Conservation (phyloP, 1,140 invertebrate species). For the Hycleus cichorii region DNA sequence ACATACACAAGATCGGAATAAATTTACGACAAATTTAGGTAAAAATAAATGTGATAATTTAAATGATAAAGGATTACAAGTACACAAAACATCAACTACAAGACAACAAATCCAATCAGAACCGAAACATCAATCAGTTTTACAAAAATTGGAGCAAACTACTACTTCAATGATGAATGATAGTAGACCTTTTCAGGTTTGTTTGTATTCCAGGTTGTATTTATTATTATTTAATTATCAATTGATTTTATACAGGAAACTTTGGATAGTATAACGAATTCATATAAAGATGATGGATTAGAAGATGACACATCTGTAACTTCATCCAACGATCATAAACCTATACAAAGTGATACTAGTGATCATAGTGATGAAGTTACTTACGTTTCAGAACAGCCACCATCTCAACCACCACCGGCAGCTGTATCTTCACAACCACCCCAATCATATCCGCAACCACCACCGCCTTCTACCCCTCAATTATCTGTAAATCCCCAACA, state of each 20-base stretch:
- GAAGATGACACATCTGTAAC: constrained; percentile 4
- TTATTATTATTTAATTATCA: background rate
- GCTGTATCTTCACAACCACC: constrained; percentile 2
- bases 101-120: background rate
- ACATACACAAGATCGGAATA: background rate
- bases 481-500: constrained; percentile 1
- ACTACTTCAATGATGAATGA: constrained; percentile 28
- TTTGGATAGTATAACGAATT: constrained; percentile 36
- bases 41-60: constrained; percentile 13
- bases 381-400: constrained; percentile 30
- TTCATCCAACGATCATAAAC: constrained; percentile 6
- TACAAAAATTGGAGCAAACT: constrained; percentile 34
- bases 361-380: constrained; percentile 33
- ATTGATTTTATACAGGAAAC: constrained; percentile 27
- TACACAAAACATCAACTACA: too few species aligned
- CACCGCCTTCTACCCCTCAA: background rate
- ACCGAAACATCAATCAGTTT: constrained; percentile 16
- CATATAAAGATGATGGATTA: constrained; percentile 25
- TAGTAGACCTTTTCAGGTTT: constrained; percentile 35
- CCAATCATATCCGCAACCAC: background rate
- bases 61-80: too few species aligned
- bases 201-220: background rate
- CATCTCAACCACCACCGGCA: constrained; percentile 8
- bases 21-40: constrained; percentile 23
- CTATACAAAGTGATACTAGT: constrained; percentile 21